These are phyloP conservation scores for Pammene aurita DNA, from an alignment of 2,888 invertebrate species.

Conservation along the genomic window DNA sequence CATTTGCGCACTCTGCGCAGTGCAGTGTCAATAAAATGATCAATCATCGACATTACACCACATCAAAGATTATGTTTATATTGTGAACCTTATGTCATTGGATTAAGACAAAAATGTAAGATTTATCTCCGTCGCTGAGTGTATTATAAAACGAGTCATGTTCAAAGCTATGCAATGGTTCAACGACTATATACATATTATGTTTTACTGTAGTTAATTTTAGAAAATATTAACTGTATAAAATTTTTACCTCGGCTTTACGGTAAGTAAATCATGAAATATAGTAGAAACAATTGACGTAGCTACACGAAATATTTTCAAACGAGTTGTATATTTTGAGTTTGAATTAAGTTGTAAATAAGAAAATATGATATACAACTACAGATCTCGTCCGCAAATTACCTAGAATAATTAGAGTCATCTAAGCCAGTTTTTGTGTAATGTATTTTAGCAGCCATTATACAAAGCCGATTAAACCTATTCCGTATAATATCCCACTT, in stretches of 20 bases:
- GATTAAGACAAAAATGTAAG: background rate
- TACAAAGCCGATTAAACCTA: constrained; percentile 36
- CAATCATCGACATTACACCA: constrained; percentile 1
- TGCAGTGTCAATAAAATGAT: constrained; percentile 15
- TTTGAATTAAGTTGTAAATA: no score
- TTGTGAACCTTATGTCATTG: background rate
- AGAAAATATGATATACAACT: background rate
- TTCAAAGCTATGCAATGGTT: background rate
- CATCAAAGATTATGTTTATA: background rate
- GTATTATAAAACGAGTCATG: background rate
- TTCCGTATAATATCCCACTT: constrained; percentile 40
- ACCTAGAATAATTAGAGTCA: background rate
- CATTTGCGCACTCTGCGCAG: constrained; percentile 50
- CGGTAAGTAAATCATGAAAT: no score
- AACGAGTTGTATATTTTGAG: no score
- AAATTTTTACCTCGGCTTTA: no score
- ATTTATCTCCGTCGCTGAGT: background rate
- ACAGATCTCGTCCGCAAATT: background rate
- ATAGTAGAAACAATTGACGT: no score
- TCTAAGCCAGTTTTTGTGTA: background rate
- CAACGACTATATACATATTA: background rate
- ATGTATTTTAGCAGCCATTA: constrained; percentile 25
- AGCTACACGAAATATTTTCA: no score
- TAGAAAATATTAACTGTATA: no score
- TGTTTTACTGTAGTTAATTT: background rate